Evolutionary conservation across 2,113 vertebrate genomes (phyloP), one percentile per base, ranked within the genome.

Genomic region (Dicentrarchus labrax): DNA sequence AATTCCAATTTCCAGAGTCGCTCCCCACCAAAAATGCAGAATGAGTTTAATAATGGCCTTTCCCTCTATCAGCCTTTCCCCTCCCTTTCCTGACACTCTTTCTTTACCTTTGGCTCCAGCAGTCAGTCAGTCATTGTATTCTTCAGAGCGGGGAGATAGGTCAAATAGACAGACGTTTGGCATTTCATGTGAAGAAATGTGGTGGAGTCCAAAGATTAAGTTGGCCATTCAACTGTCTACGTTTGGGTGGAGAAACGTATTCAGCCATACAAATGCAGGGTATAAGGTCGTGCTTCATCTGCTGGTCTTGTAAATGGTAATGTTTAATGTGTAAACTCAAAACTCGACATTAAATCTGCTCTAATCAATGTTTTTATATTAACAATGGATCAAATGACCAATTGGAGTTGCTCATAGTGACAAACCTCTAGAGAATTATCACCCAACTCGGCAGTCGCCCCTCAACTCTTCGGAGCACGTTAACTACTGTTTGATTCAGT

Each of bases 1-100:
- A 69, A 85, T 89, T 92, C 90, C 89, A 90, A 91, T 93, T 93
- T 92, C 89, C 86, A 78, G 57, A 77, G 48, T 83, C 59, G 56
- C 69, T 86, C 59, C 66, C 48, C 53, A 76, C 64, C 73, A 78
- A 76, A 88, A 89, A 86, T 86, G 86, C 83, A 86, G 85, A 94
- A 91, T 82, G 84, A 85, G 66, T 88, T 62, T 82, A 88, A 92
- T 86, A 86, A 88, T 87, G 89, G 75, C 79, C 83, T 89, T 83
- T 87, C 19, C 30, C 80, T 80, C 71, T 76, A 78, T 90, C 88
- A 61, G 82, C 72, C 67, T 51, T 66, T 6, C 59, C 57, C 67
- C 61, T 53, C 39, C 56, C 57, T 60, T 21, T 76, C 66, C 82
- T 77, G 82, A 80, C 82, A 88, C 54, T 70, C 65, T 76, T 48